phyloP scores from a whole-genome alignment of 2,888 invertebrate genomes.

The Gandaritis pyraliata region DNA sequence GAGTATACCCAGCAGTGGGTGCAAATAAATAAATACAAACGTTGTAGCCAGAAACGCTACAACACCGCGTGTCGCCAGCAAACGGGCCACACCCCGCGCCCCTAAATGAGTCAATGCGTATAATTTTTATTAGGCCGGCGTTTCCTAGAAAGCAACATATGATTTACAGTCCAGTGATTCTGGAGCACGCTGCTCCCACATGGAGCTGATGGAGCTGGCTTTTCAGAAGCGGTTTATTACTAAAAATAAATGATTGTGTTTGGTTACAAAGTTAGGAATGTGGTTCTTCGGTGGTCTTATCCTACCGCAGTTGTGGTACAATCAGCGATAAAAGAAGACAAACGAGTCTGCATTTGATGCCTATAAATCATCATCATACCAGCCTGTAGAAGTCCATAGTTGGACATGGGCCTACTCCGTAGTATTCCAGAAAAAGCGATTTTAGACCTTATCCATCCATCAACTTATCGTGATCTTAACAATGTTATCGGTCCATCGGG shows the following conservation, averaged over 20 bases:
- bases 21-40: too few relatives aligned
- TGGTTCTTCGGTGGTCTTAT: neutral
- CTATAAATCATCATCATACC: too few relatives aligned
- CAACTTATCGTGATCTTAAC: too few relatives aligned
- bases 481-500: too few relatives aligned
- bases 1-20: too few relatives aligned
- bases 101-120: constrained; percentile 51
- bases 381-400: too few relatives aligned
- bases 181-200: constrained; percentile 53
- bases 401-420: too few relatives aligned
- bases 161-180: constrained; percentile 53
- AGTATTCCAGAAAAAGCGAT: too few relatives aligned
- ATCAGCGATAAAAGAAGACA: too few relatives aligned
- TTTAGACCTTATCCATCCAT: too few relatives aligned
- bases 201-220: constrained; percentile 44
- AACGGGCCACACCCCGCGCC: constrained; percentile 18
- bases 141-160: constrained; percentile 57
- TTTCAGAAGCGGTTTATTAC: constrained; percentile 38
- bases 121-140: constrained; percentile 56
- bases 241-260: constrained; percentile 33
- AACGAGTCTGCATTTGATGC: too few relatives aligned
- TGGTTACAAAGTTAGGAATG: constrained; percentile 7
- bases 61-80: constrained; percentile 10
- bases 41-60: too few relatives aligned
- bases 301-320: neutral